Evolutionary conservation across 2,888 invertebrate species (phyloP).

Genomic region (Meiosimyza platycephala): DNA sequence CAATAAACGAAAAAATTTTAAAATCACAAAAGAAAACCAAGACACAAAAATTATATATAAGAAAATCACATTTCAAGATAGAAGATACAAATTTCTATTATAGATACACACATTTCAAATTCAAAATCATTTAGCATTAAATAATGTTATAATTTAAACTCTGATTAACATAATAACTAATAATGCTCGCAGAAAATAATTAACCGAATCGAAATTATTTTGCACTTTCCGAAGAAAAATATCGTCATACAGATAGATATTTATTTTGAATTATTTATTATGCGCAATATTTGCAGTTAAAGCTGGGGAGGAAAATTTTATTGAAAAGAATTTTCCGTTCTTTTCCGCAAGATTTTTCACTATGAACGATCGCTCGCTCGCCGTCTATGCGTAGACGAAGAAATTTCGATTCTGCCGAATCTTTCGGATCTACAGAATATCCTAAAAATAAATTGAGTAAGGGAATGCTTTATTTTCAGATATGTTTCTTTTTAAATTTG

Average conservation of each 20-base stretch:
- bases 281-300: neutral
- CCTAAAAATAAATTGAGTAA: conserved; percentile 58
- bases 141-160: too few species aligned
- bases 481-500: conserved; percentile 23
- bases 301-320: conserved; percentile 9
- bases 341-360: conserved; percentile 43
- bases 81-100: conserved; percentile 39
- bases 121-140: neutral
- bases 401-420: conserved; percentile 53
- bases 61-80: conserved; percentile 31
- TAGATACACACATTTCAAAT: conserved; percentile 42
- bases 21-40: conserved; percentile 38
- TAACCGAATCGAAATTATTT: neutral
- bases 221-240: too few species aligned
- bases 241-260: too few species aligned
- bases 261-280: neutral
- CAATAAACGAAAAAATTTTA: conserved; percentile 10
- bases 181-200: too few species aligned
- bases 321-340: conserved; percentile 37
- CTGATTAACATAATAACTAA: too few species aligned
- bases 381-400: conserved; percentile 54
- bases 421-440: conserved; percentile 47
- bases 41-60: conserved; percentile 33
- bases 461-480: conserved; percentile 49
- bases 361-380: conserved; percentile 40